Conservation (phyloP, 2,797 vertebrate species). For the Parauchenoglanis ngamensis region DNA sequence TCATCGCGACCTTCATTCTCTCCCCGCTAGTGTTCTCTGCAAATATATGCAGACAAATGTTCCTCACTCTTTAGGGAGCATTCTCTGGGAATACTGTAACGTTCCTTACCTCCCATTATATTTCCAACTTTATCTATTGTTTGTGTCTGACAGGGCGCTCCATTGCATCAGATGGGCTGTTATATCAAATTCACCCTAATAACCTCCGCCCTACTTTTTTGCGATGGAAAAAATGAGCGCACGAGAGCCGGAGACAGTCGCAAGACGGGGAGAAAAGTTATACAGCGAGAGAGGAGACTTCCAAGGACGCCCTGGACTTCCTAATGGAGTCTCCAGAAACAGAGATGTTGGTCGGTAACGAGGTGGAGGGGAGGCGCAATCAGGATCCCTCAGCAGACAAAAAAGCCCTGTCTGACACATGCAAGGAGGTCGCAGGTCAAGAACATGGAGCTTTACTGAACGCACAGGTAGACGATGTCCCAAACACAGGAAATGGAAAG, state of each 20-base stretch:
- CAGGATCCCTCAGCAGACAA: conserved; percentile 64
- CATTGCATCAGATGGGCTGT: conserved; percentile 71
- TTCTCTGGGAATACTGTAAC: conserved; percentile 74
- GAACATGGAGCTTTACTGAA: conserved; percentile 55
- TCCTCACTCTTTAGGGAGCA: conserved; percentile 75
- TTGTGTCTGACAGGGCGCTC: conserved; percentile 79
- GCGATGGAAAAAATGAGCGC: conserved; percentile 52
- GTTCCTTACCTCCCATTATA: conserved; percentile 71
- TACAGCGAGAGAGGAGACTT: conserved; percentile 72
- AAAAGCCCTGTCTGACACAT: conserved; percentile 50
- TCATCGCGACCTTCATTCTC: conserved; percentile 67
- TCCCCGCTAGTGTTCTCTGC: conserved; percentile 54
- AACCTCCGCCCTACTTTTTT: conserved; percentile 79
- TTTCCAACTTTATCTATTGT: conserved; percentile 76
- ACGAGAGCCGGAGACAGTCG: conserved; percentile 58
- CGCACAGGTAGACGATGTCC: conserved; percentile 36
- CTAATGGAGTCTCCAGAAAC: conserved; percentile 72
- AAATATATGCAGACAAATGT: conserved; percentile 76
- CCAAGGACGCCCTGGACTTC: conserved; percentile 78
- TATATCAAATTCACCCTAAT: conserved; percentile 78
- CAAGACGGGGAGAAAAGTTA: conserved; percentile 62
- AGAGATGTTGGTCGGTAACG: conserved; percentile 57
- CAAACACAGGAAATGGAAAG: background rate
- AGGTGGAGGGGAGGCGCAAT: conserved; percentile 59
- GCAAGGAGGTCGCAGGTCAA: conserved; percentile 54